Base-by-base conservation (phyloP, 2,888 invertebrate genomes). In the Phyllotreta striolata region DNA sequence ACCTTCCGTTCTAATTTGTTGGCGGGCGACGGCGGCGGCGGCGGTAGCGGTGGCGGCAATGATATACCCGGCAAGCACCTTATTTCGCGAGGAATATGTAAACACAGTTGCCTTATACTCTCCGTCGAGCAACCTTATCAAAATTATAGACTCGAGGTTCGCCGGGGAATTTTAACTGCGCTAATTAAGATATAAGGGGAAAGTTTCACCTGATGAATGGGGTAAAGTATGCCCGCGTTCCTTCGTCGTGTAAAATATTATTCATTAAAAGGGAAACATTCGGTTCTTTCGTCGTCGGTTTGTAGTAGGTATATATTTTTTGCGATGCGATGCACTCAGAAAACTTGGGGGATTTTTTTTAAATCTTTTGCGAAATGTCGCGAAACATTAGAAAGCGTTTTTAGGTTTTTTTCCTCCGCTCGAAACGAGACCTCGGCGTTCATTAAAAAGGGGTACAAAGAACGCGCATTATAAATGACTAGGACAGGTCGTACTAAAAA, bases 1-100 rank as follows among this genome's bases (percentile, higher is more conserved):
- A 76, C 74, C 74, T 70, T 66, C 71, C 73, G 74, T 70, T 74
- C 76, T 77, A 78, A 78, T 79, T 78, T 77, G 77, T 77, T 77
- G 74, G 72, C 72, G 72, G 75, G 4, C 24, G 24, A 4, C 24
- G 24, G 24, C 41, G 35, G 49, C 77, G 74, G 72, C 72, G 72
- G 75, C 41, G 40, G 24, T 4, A 4, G 4, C 24, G 24, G 24
- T 4, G 24, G 24, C 41, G 35, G 49, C 47, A 47, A 12, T 14
- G 44, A 49, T 10, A 58, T 24, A 24, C 24, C 58, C 58, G 56
- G 46, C 38, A 58, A 47, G 49, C 76, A 77, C 72, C 77, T 76
- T 76, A 73, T 74, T 74, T 74, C 77, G 68, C 72, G 24, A 71
- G 70, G 74, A 77, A 77, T 77, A 77, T 77, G 77, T 77, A 77